Conservation (phyloP, 30 jellyfish, hydroid and myxozoan species). For the Aurelia sp. region DNA sequence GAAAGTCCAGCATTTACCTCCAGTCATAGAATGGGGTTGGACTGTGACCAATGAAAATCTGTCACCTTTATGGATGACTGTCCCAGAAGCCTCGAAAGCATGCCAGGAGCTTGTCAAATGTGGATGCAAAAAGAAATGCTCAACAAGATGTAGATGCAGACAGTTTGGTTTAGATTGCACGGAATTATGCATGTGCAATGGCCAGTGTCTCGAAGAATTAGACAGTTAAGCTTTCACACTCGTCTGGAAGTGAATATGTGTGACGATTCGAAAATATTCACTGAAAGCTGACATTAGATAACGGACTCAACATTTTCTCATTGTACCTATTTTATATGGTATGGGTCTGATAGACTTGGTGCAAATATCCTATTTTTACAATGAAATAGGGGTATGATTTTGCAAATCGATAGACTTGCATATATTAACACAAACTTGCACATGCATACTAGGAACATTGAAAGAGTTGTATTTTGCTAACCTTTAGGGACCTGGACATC, state of each 20-base stretch:
- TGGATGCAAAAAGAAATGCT: conserved; percentile 44
- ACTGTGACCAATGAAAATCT: conserved; percentile 2
- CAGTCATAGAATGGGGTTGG: conserved; percentile 48
- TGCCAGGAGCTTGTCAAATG: conserved; percentile 68
- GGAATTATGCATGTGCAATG: conserved; percentile 18
- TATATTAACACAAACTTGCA: too few species aligned
- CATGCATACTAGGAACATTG: too few species aligned
- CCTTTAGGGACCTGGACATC: too few species aligned
- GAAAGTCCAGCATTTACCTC: conserved; percentile 15
- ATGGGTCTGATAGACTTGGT: too few species aligned
- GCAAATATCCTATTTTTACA: too few species aligned
- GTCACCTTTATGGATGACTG: conserved; percentile 21
- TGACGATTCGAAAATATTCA: too few species aligned
- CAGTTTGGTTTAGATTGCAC: conserved; percentile 38
- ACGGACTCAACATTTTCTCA: too few species aligned
- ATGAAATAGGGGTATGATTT: too few species aligned
- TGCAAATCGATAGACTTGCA: too few species aligned
- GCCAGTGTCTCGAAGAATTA: conserved; percentile 9
- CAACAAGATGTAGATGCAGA: conserved; percentile 49
- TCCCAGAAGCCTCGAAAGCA: conserved; percentile 65
- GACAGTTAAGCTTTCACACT: neutral
- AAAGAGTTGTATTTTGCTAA: too few species aligned
- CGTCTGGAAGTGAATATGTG: too few species aligned
- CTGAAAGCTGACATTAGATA: too few species aligned
- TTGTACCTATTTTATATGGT: neutral